These are phyloP conservation scores for Anguilla megastoma DNA, from an alignment of 2,797 vertebrate species.

Conservation along the genomic window DNA sequence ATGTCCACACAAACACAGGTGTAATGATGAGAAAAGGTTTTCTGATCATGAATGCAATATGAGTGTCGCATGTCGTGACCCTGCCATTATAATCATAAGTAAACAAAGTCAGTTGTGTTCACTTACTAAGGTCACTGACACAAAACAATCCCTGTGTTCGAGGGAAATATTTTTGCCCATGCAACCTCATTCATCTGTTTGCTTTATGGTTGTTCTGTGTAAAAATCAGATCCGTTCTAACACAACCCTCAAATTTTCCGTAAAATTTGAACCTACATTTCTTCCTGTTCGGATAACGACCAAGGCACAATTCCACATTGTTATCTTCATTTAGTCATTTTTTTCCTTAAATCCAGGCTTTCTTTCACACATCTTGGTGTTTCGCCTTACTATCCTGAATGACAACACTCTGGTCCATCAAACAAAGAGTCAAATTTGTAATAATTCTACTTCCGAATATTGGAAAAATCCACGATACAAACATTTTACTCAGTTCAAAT, in stretches of 20 bases:
- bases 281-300: background rate
- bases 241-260: background rate
- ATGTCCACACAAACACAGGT: background rate
- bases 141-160: background rate
- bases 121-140: background rate
- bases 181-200: background rate
- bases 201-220: background rate
- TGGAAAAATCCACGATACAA: background rate
- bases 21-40: background rate
- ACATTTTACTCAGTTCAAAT: background rate
- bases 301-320: background rate
- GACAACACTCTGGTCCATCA: background rate
- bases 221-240: background rate
- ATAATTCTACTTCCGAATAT: background rate
- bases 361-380: background rate
- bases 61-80: background rate
- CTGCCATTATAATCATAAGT: background rate
- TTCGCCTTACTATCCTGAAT: background rate
- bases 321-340: background rate
- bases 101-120: background rate
- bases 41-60: background rate
- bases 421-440: background rate
- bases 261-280: background rate
- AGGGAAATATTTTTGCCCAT: background rate
- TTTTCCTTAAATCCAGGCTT: background rate